These are phyloP conservation scores for Dicycla oo DNA, from an alignment of 2,888 invertebrate species.

Conservation along the genomic window DNA sequence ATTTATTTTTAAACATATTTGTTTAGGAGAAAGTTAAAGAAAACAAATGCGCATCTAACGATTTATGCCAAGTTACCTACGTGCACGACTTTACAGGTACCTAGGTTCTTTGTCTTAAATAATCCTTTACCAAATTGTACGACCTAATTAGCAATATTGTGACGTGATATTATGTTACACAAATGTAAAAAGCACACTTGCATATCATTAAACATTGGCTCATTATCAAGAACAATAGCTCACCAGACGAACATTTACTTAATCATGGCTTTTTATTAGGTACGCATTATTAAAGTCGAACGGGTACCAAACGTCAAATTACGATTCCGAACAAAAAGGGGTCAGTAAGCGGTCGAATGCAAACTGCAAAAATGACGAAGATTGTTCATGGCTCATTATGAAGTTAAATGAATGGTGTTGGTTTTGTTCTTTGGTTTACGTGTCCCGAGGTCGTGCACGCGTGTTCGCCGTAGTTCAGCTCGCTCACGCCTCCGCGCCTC, in stretches of 20 bases:
- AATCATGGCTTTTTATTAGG: constrained; percentile 83
- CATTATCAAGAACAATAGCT: constrained; percentile 85
- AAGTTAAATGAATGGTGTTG: constrained; percentile 83
- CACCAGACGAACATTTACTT: constrained; percentile 81
- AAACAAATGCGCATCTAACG: too few species aligned
- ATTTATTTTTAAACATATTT: too few species aligned
- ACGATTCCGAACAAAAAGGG: constrained; percentile 82
- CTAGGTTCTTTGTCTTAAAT: constrained; percentile 3
- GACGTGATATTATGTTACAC: constrained; percentile 73
- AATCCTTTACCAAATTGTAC: constrained; percentile 14
- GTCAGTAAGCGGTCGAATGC: constrained; percentile 79
- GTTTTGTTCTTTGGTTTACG: constrained; percentile 78
- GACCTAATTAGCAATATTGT: constrained; percentile 63
- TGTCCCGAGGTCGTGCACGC: constrained; percentile 72
- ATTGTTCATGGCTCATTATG: constrained; percentile 89
- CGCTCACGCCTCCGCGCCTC: constrained; percentile 60
- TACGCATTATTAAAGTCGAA: constrained; percentile 82
- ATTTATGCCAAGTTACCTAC: too few species aligned
- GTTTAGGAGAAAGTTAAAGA: too few species aligned
- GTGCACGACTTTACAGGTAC: too few species aligned
- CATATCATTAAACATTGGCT: constrained; percentile 76
- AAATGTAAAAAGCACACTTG: constrained; percentile 72
- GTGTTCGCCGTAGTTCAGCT: constrained; percentile 62
- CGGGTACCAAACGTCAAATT: constrained; percentile 82
- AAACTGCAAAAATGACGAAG: constrained; percentile 84